A percentile compares a stretch with the other conserved stretches of the same genome.
phyloP scores from a whole-genome alignment of 2,797 vertebrate genomes.

The Tachyglossus aculeatus region DNA sequence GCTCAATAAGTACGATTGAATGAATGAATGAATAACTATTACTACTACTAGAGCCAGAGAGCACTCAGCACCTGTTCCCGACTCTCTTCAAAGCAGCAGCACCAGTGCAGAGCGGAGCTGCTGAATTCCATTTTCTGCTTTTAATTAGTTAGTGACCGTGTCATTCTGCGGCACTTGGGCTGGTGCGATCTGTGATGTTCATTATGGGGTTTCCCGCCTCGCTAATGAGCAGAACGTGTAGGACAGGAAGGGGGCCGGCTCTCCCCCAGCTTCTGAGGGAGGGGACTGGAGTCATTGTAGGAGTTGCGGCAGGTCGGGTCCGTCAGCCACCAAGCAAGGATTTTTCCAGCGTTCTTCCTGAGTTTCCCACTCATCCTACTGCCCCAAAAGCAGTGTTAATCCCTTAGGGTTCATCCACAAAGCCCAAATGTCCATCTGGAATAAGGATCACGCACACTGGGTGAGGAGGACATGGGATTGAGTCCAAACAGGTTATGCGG shows the following conservation, averaged over 20 bases:
- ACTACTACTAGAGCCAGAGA: neutral
- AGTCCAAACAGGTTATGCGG: too few species aligned
- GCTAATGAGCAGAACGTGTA: neutral
- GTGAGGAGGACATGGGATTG: too few species aligned
- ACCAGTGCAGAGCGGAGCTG: neutral
- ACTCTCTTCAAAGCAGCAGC: neutral
- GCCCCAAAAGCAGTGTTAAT: too few species aligned
- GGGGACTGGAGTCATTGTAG: neutral
- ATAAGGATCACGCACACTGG: too few species aligned
- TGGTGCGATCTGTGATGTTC: neutral
- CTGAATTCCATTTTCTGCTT: conserved; percentile 6
- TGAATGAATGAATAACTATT: too few species aligned
- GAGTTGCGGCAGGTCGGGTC: neutral
- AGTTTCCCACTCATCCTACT: neutral
- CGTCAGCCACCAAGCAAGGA: neutral
- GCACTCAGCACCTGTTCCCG: neutral
- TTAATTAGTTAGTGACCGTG: conserved; percentile 9
- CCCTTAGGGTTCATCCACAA: too few species aligned
- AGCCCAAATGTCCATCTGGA: too few species aligned
- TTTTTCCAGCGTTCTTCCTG: neutral
- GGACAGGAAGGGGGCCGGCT: neutral
- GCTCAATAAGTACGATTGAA: neutral
- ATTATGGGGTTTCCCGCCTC: neutral
- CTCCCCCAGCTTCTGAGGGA: neutral
- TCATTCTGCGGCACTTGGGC: neutral